Percentiles rank a stretch among this genome's conserved stretches.
Conservation (phyloP, 2,888 invertebrate genomes). For the Zootermopsis nevadensis region DNA sequence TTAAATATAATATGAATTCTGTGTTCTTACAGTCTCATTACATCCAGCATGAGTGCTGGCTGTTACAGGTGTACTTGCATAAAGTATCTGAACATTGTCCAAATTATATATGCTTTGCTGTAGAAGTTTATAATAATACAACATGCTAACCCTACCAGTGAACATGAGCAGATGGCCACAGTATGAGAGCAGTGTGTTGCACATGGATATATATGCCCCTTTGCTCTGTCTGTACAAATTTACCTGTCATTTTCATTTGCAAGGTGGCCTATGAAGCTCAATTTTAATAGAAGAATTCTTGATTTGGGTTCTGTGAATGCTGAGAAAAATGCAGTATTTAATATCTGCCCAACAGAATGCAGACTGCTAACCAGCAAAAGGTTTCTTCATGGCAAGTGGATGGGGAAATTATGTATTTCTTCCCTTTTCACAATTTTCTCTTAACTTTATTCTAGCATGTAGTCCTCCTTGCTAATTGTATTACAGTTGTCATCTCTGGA, state of each 20-base stretch:
- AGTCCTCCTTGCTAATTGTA: not conserved
- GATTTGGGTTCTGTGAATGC: not conserved
- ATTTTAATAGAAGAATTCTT: not conserved
- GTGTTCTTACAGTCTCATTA: not conserved
- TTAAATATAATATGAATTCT: not conserved
- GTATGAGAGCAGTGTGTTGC: not conserved
- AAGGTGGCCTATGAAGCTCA: not conserved
- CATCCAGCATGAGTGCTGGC: not conserved
- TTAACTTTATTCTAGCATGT: not conserved
- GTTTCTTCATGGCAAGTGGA: not conserved
- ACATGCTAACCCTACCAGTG: not conserved
- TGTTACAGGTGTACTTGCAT: not conserved
- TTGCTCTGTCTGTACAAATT: not conserved
- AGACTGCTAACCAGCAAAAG: not conserved
- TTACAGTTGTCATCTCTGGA: not conserved
- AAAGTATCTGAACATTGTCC: not conserved
- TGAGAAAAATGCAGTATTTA: not conserved
- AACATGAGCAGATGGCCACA: not conserved
- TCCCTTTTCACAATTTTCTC: not conserved
- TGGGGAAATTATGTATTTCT: not conserved
- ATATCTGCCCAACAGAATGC: not conserved
- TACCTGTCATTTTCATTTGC: slow-evolving; percentile 1
- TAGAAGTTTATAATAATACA: not conserved
- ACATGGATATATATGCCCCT: not conserved
- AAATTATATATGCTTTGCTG: not conserved